phyloP scores from a whole-genome alignment of 2,113 vertebrate species.

The Rafetus swinhoei region DNA sequence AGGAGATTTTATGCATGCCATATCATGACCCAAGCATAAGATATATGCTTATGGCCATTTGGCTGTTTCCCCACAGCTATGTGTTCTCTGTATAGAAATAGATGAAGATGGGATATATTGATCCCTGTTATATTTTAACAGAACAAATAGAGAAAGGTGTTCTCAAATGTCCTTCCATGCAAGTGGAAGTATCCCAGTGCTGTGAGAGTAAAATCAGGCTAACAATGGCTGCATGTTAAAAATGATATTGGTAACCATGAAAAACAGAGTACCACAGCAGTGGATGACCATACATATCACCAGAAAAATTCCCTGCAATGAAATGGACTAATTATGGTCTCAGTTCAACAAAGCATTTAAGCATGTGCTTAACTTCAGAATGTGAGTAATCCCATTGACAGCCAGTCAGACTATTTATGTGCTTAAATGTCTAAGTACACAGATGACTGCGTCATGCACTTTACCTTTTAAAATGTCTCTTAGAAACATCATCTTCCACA shows the following conservation, averaged over 20 bases:
- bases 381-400: accelerated
- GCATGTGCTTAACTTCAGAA: accelerated
- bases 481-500: neutral
- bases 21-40: neutral
- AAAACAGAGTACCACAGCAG: neutral
- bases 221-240: accelerated
- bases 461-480: neutral
- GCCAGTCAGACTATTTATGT: neutral
- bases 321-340: neutral
- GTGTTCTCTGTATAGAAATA: neutral
- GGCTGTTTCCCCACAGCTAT: neutral
- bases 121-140: neutral
- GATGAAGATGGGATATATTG: neutral
- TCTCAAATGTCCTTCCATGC: neutral
- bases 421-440: neutral
- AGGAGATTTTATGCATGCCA: accelerated
- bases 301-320: neutral
- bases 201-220: neutral
- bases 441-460: neutral
- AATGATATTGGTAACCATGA: accelerated
- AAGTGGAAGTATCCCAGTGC: neutral
- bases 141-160: neutral
- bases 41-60: neutral
- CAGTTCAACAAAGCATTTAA: neutral
- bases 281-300: neutral